Percentiles rank a stretch among this genome's conserved stretches.
Evolutionary conservation across 2,113 vertebrate genomes (phyloP).

Genomic region (Apteryx mantelli): DNA sequence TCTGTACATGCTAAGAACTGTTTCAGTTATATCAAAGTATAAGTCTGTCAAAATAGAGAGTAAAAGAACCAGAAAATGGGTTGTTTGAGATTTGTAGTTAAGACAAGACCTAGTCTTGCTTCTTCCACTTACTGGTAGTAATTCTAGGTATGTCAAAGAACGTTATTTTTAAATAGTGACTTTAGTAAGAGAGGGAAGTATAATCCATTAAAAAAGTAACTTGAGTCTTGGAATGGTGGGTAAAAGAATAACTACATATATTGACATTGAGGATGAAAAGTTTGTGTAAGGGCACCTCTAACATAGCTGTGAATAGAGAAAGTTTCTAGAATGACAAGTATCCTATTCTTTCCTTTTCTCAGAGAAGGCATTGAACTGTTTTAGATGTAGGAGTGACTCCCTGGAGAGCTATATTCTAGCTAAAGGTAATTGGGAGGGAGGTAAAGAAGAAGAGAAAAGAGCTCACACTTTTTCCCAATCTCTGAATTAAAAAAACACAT

Average conservation of each 20-base stretch:
- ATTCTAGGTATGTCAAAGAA: neutral
- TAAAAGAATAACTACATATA: neutral
- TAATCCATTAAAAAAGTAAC: neutral
- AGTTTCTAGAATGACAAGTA: neutral
- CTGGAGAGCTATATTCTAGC: neutral
- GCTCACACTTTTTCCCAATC: neutral
- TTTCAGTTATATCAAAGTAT: neutral
- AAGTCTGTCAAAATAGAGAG: neutral
- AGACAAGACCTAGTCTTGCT: neutral
- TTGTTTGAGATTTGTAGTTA: neutral
- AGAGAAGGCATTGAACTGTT: neutral
- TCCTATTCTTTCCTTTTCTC: neutral
- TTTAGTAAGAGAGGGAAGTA: neutral
- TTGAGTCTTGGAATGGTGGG: neutral
- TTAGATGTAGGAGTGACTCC: conserved; percentile 4
- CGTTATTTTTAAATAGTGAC: neutral
- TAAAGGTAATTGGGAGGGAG: neutral
- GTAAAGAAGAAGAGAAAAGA: neutral
- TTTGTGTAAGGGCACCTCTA: neutral
- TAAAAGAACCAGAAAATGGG: neutral
- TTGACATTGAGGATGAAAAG: neutral
- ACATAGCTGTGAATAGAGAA: neutral
- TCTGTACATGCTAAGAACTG: neutral
- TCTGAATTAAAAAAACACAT: neutral
- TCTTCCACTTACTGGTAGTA: neutral